A percentile compares a stretch with the other conserved stretches of the same genome.
These are phyloP conservation scores for Pempheris klunzingeri DNA, from an alignment of 2,797 vertebrate genomes.

Conservation along the genomic window DNA sequence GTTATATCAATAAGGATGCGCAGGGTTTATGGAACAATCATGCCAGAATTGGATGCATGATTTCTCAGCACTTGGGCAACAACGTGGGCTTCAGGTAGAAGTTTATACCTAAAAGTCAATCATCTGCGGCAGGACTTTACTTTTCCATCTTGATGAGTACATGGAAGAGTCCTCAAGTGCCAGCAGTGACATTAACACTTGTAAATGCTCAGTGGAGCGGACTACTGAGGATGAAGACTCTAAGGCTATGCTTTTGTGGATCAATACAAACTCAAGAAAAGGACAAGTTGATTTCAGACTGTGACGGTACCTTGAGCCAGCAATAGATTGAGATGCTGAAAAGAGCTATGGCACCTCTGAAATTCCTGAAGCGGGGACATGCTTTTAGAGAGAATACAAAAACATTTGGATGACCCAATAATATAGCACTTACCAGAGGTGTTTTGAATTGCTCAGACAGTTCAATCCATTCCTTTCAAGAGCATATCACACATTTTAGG, in stretches of 20 bases:
- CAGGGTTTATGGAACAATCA: conserved; percentile 27
- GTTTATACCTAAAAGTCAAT: conserved; percentile 21
- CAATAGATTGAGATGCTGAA: conserved; percentile 57
- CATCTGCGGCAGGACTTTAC: conserved; percentile 7
- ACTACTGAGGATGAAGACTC: conserved; percentile 53
- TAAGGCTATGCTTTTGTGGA: conserved; percentile 60
- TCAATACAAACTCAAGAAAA: conserved; percentile 73
- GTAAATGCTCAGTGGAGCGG: conserved; percentile 65
- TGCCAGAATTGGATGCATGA: conserved; percentile 27
- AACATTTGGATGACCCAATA: conserved; percentile 62
- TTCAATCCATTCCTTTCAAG: conserved; percentile 49
- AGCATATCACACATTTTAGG: conserved; percentile 21
- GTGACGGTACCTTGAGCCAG: conserved; percentile 61
- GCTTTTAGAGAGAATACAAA: conserved; percentile 60
- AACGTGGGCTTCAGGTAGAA: conserved; percentile 9
- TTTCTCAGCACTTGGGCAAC: conserved; percentile 39
- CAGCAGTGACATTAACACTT: conserved; percentile 66
- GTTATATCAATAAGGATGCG: conserved; percentile 34
- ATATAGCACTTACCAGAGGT: conserved; percentile 59
- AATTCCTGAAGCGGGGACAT: conserved; percentile 47
- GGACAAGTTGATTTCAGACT: conserved; percentile 73
- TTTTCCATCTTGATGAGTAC: conserved; percentile 41
- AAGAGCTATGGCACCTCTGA: conserved; percentile 51
- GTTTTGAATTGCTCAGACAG: conserved; percentile 58
- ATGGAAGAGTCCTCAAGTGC: conserved; percentile 53